Evolutionary conservation across 92 coral and sea anemone species (phyloP), one percentile per base, ranked within the genome.

Genomic region (Palythoa grandis): DNA sequence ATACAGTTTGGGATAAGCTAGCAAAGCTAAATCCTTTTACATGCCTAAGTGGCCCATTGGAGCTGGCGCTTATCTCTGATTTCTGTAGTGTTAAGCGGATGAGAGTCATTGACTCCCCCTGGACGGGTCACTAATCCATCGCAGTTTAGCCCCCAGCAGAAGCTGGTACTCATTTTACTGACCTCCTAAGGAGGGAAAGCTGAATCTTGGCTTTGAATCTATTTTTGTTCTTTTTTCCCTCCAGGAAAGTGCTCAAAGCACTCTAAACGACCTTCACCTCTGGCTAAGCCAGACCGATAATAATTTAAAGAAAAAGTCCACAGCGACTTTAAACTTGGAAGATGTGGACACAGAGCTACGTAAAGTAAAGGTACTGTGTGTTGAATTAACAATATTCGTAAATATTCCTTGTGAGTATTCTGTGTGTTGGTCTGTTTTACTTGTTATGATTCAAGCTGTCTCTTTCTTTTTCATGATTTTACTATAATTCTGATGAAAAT

Each of bases 181-280:
- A 29, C 35, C 1, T 29, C 35, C 35, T 29, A 29, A 29, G 35
- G 35, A 29, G 35, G 35, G 35, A 29, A 29, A 29, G 35, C 35
- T 29, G 35, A 29, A 1, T 0, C 35, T 29, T 29, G 35, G 35
- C 35, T 29, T 29, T 29, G 35, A 29, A 29, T 29, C 35, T 29
- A 29, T 29, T 43, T 50, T 24, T 7, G 19, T 48, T 47, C 86
- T 23, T 72, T 50, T 16, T 47, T 66, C 25, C 58, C 88, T 40
- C 52, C 82, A 96, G 99, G 94, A 95, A 84, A 92, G 93, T 85
- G 94, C 89, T 47, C 87, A 93, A 74, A 91, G 92, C 86, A 88
- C 92, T 78, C 91, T 95, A 72, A 91, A 90, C 48, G 95, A 95
- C 70, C 90, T 96, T 37, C 86, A 92, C 70, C 88, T 82, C 19